Evolutionary conservation across 2,797 vertebrate species (phyloP).

Genomic region (Pterois miles): DNA sequence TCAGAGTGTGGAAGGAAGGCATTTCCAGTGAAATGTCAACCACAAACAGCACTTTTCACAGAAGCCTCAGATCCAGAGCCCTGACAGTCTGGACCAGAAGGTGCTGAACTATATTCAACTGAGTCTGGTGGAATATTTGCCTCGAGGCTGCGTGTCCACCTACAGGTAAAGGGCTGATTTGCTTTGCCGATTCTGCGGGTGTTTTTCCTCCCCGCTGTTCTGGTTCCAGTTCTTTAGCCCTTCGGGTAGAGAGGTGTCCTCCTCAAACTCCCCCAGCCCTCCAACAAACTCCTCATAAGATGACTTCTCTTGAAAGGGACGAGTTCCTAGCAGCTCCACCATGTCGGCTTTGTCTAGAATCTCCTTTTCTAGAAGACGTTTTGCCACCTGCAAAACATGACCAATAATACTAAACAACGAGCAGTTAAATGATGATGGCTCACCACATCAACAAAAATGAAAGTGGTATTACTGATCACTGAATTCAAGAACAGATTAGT

Average conservation of each 20-base stretch:
- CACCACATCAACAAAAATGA: not conserved
- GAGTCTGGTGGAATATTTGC: not conserved
- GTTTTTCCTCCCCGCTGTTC: slow-evolving; percentile 82
- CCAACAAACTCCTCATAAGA: slow-evolving; percentile 94
- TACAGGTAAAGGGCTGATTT: slow-evolving; percentile 63
- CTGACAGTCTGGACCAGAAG: not conserved
- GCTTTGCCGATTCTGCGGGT: slow-evolving; percentile 13
- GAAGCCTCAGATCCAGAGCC: not conserved
- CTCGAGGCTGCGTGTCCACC: not conserved
- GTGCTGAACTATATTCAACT: not conserved
- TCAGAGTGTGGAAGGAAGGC: not conserved
- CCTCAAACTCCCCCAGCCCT: slow-evolving; percentile 89
- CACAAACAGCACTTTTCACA: not conserved
- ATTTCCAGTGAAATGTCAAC: slow-evolving; percentile 1
- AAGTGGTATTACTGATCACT: not conserved
- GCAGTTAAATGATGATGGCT: not conserved
- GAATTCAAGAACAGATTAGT: not conserved
- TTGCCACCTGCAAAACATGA: slow-evolving; percentile 87
- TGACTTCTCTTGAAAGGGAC: slow-evolving; percentile 92
- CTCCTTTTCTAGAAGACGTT: slow-evolving; percentile 92
- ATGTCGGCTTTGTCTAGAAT: slow-evolving; percentile 92
- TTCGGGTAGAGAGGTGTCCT: slow-evolving; percentile 89
- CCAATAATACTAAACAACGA: not conserved
- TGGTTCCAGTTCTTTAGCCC: slow-evolving; percentile 92
- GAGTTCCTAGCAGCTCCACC: slow-evolving; percentile 90